A percentile compares a stretch with the other conserved stretches of the same genome.
Evolutionary conservation across 2,888 invertebrate genomes (phyloP).

Genomic region (Sipunculus nudus): DNA sequence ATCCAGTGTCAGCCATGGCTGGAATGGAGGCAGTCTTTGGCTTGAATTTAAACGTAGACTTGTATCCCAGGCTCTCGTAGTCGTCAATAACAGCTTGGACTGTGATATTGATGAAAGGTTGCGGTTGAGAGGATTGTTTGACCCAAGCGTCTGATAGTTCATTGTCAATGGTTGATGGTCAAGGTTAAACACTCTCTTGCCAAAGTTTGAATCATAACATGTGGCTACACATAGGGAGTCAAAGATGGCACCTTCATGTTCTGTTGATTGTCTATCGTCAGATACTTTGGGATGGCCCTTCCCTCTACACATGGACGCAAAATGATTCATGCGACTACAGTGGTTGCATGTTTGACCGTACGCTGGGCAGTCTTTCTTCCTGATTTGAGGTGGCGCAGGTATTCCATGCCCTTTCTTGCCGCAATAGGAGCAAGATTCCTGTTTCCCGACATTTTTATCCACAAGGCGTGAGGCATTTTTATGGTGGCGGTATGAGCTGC

Average conservation of each 20-base stretch:
- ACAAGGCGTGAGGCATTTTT: too few relatives aligned
- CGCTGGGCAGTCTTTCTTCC: slow-evolving; percentile 35
- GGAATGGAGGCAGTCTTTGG: not conserved
- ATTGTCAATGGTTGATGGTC: slow-evolving; percentile 43
- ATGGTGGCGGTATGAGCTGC: slow-evolving; percentile 20
- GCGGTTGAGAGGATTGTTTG: slow-evolving; percentile 29
- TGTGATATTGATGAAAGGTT: slow-evolving; percentile 30
- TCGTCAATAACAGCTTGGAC: slow-evolving; percentile 21
- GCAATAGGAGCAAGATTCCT: slow-evolving; percentile 33
- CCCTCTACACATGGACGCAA: slow-evolving; percentile 33
- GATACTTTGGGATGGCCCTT: slow-evolving; percentile 1
- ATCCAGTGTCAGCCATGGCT: slow-evolving; percentile 32
- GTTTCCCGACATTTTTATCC: too few relatives aligned
- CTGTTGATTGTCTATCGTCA: not conserved
- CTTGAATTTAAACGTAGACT: not conserved
- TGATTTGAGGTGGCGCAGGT: slow-evolving; percentile 13
- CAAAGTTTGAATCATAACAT: too few relatives aligned
- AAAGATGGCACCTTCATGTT: not conserved
- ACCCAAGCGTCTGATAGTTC: slow-evolving; percentile 31
- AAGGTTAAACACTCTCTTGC: slow-evolving; percentile 10
- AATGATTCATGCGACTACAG: slow-evolving; percentile 33
- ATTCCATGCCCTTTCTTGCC: slow-evolving; percentile 41
- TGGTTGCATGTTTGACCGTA: slow-evolving; percentile 33
- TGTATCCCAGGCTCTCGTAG: slow-evolving; percentile 33
- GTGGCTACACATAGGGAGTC: not conserved